Evolutionary conservation across 2,888 invertebrate species (phyloP).

Genomic region (Epinotia demarniana): DNA sequence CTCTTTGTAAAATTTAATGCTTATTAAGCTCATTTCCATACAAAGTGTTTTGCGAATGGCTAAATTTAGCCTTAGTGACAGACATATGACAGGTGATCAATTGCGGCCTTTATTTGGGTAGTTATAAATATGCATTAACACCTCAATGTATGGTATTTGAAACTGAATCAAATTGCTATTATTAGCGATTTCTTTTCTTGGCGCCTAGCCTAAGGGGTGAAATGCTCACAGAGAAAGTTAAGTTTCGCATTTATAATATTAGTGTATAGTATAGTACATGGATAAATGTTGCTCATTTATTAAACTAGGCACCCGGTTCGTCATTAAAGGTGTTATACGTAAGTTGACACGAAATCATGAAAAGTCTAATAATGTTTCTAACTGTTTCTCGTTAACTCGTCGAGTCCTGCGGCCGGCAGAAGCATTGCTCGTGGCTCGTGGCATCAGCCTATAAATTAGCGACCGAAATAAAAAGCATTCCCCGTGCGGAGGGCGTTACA

Average conservation of each 20-base stretch:
- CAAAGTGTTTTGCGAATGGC: conserved; percentile 74
- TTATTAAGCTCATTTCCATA: conserved; percentile 75
- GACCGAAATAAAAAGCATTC: conserved; percentile 72
- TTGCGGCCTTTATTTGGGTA: conserved; percentile 44
- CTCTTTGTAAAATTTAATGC: conserved; percentile 63
- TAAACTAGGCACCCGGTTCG: background rate
- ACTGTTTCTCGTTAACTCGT: conserved; percentile 53
- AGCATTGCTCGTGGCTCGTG: conserved; percentile 33
- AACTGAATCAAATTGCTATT: background rate
- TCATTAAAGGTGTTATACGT: conserved; percentile 7
- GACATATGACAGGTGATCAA: conserved; percentile 51
- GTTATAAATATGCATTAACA: conserved; percentile 24
- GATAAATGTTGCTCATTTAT: background rate
- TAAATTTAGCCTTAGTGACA: conserved; percentile 61
- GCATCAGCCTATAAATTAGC: conserved; percentile 69
- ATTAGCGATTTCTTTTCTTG: too few relatives aligned
- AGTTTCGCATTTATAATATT: too few relatives aligned
- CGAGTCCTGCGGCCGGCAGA: conserved; percentile 44
- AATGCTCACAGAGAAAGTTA: too few relatives aligned
- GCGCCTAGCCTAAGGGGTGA: too few relatives aligned
- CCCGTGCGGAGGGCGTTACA: conserved; percentile 57
- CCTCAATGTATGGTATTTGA: background rate
- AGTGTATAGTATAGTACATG: background rate
- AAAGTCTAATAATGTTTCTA: conserved; percentile 43
- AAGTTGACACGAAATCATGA: conserved; percentile 19